A percentile compares a stretch with the other conserved stretches of the same genome.
phyloP scores from a whole-genome alignment of 2,888 invertebrate species.

The Beris morrisii region DNA sequence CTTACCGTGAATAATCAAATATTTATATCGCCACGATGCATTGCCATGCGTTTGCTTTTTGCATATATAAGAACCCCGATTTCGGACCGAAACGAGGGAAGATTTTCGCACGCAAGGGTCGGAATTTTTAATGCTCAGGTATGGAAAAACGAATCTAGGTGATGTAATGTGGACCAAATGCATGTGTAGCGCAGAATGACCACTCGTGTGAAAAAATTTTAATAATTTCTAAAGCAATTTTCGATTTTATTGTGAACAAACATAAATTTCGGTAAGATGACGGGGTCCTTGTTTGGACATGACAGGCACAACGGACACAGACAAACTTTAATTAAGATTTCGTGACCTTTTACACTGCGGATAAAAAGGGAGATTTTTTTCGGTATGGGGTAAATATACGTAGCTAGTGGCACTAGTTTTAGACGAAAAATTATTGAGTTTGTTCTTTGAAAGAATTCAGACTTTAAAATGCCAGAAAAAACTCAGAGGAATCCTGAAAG shows the following conservation, averaged over 20 bases:
- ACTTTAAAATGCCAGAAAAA: too few relatives aligned
- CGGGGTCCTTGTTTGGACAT: not conserved
- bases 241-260: too few relatives aligned
- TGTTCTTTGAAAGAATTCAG: too few relatives aligned
- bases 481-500: too few relatives aligned
- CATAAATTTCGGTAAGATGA: too few relatives aligned
- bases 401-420: too few relatives aligned
- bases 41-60: slow-evolving; percentile 31
- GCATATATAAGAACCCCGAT: slow-evolving; percentile 10
- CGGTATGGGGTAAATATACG: too few relatives aligned
- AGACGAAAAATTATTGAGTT: too few relatives aligned
- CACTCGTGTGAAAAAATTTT: slow-evolving; percentile 32
- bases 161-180: not conserved
- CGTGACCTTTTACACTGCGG: slow-evolving; percentile 13
- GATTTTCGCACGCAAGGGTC: slow-evolving; percentile 19
- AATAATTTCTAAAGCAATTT: slow-evolving; percentile 1
- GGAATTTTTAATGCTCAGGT: not conserved
- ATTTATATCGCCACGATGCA: slow-evolving; percentile 35
- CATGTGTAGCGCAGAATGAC: not conserved
- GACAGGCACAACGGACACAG: not conserved
- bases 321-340: slow-evolving; percentile 16
- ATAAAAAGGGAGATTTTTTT: too few relatives aligned
- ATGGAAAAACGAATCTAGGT: not conserved
- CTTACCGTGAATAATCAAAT: slow-evolving; percentile 40
- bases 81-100: slow-evolving; percentile 20